Evolutionary conservation across 2,113 vertebrate genomes (phyloP), one percentile per base, ranked within the genome.

Genomic region (Apaloderma vittatum): DNA sequence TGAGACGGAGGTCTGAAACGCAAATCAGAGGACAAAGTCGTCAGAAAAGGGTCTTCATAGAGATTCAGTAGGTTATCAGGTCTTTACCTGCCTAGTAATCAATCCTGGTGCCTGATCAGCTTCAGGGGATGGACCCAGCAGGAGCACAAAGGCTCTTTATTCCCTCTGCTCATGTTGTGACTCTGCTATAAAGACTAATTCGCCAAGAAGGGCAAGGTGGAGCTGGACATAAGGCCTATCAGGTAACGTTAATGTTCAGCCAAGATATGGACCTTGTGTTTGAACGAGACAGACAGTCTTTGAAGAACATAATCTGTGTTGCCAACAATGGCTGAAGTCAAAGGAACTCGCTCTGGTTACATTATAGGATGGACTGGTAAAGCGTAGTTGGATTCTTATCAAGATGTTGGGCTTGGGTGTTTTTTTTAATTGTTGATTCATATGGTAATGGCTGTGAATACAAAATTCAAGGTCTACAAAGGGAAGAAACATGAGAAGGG

Each of bases 101-200:
- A 77, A 96, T 97, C 95, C 96, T 68, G 65, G 65, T 86, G 72
- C 93, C 93, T 84, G 94, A 98, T 94, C 96, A 91, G 85, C 92
- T 97, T 88, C 85, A 89, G 57, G 54, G 63, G 93, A 97, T 95
- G 94, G 97, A 96, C 91, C 49, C 74, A 86, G 80, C 52, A 92
- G 66, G 32, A 66, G 70, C 82, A 98, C 97, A 98, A 98, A 97
- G 94, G 76, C 93, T 97, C 96, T 97, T 98, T 98, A 93, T 98
- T 96, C 61, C 37, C 45, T 36, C 51, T 84, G 77, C 88, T 94
- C 71, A 3, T 7, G 58, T 34, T 91, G 91, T 74, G 94, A 74
- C 62, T 93, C 84, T 62, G 79, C 73, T 83, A 24, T 66, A 96
- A 93, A 93, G 94, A 58, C 55, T 90, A 92, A 95, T 86, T 89